Base-by-base conservation (phyloP, 1,140 invertebrate species). In the Lutraria rhynchaena region DNA sequence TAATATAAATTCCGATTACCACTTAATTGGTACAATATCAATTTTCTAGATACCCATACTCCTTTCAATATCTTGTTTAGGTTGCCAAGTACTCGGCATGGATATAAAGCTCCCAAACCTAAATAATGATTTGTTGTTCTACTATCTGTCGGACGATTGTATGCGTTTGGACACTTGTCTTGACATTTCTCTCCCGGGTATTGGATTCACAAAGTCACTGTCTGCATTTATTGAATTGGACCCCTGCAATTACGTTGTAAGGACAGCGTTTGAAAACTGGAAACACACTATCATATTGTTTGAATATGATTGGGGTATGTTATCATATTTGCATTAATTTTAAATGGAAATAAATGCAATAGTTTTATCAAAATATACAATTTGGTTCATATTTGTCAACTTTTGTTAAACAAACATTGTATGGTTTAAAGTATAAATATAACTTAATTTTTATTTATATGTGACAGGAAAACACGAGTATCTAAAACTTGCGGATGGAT, bases 171-270 rank as follows among this genome's bases (percentile, higher is more conserved):
- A 44, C 13, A 57, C 33, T 3, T 60, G 57, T 22, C 9, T 75
- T n/a, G 33, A 75, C 17, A 35, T 75, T 17, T 4, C 31, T 5
- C 22, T 75, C 1, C 55, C 71, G 3, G 33, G 1, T 1, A 2
- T 33, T 11, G 41, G 44, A 27, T 67, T 73, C 15, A 78, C 67
- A 27, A 83, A 77, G 41, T 58, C 75, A 17, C 69, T 83, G 22
- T 57, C 44, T 11, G 75, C 76, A 11, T 80, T 74, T 58, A 37
- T 83, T 0, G 60, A 80, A 35, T 44, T 83, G 17, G 82, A 83
- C 51, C 75, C 82, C 17, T 83, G 82, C 24, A 77, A 80, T 46
- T 81, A 61, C 53, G 67, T 80, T 9, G n/a, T 83, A 0, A 55
- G 58, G 24, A 67, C 33, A 41, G 69, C 33, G 4, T 83, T 83